Conservation (phyloP, 2,113 vertebrate genomes). For the Hippolais icterina region DNA sequence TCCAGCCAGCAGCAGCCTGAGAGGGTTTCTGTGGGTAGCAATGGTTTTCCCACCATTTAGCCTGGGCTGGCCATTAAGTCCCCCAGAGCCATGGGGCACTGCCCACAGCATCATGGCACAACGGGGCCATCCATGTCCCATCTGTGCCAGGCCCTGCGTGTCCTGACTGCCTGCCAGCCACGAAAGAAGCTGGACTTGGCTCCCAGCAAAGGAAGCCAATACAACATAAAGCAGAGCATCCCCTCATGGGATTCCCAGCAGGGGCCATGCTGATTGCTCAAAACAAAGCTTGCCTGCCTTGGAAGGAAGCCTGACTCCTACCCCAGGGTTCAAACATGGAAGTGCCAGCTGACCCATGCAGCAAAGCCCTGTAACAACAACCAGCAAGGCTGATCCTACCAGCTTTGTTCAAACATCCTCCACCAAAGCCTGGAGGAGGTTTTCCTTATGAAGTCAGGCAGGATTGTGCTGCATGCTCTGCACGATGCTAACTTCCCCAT, state of each 20-base stretch:
- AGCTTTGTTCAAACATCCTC: neutral
- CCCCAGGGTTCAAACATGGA: neutral
- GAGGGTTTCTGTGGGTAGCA: neutral
- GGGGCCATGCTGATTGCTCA: neutral
- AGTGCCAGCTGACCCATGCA: neutral
- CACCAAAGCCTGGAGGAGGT: neutral
- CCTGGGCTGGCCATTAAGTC: fast-evolving
- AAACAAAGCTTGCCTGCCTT: neutral
- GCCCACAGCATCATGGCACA: fast-evolving
- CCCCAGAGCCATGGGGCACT: neutral
- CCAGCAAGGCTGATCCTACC: neutral
- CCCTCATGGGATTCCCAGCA: neutral
- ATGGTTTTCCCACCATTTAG: fast-evolving
- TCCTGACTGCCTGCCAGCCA: neutral
- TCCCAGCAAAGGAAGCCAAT: neutral
- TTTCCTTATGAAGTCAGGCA: constrained; percentile 3
- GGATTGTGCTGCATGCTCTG: neutral
- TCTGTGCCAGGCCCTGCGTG: fast-evolving
- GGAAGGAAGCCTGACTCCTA: neutral
- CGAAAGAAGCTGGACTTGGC: neutral
- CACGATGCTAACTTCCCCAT: neutral
- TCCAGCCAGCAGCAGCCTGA: neutral
- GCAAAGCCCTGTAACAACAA: neutral
- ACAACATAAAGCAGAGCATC: neutral
- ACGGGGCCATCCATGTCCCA: fast-evolving